phyloP scores from a whole-genome alignment of 2,113 vertebrate species.

The Poicephalus meyeri region DNA sequence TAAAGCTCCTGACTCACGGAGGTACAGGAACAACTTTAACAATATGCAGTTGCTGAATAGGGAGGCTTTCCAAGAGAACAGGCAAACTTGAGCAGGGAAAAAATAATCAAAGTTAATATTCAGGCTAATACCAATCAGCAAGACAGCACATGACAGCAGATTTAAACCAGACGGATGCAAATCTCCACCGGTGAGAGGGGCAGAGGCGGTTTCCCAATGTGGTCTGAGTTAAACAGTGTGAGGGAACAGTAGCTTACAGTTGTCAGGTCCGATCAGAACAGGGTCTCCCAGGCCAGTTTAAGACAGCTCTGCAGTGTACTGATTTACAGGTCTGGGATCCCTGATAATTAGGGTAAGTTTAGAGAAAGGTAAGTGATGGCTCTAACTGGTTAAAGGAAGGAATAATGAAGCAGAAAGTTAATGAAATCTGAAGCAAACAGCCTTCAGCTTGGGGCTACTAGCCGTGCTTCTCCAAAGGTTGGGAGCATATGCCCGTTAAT shows the following conservation, averaged over 20 bases:
- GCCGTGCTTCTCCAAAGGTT: not conserved
- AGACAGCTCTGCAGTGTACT: constrained; percentile 63
- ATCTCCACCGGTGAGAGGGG: constrained; percentile 43
- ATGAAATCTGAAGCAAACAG: constrained; percentile 71
- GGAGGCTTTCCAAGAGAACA: constrained; percentile 38
- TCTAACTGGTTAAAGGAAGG: constrained; percentile 27
- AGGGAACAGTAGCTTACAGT: constrained; percentile 89
- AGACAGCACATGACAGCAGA: constrained; percentile 78
- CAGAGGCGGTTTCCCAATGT: constrained; percentile 74
- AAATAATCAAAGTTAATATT: constrained; percentile 47
- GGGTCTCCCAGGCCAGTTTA: constrained; percentile 50
- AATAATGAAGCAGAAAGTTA: constrained; percentile 58
- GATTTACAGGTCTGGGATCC: constrained; percentile 66
- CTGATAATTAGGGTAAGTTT: constrained; percentile 64
- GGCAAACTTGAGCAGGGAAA: not conserved
- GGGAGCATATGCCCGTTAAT: not conserved
- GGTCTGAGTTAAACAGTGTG: constrained; percentile 82
- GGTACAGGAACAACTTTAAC: constrained; percentile 37
- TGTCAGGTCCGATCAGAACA: constrained; percentile 84
- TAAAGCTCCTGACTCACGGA: constrained; percentile 63
- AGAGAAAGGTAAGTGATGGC: constrained; percentile 47
- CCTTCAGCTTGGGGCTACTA: constrained; percentile 19
- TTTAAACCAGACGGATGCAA: constrained; percentile 85
- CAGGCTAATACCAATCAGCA: constrained; percentile 71
- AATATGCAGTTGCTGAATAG: constrained; percentile 18